phyloP scores from a whole-genome alignment of 2,888 invertebrate genomes.

The Tetragnatha montana region DNA sequence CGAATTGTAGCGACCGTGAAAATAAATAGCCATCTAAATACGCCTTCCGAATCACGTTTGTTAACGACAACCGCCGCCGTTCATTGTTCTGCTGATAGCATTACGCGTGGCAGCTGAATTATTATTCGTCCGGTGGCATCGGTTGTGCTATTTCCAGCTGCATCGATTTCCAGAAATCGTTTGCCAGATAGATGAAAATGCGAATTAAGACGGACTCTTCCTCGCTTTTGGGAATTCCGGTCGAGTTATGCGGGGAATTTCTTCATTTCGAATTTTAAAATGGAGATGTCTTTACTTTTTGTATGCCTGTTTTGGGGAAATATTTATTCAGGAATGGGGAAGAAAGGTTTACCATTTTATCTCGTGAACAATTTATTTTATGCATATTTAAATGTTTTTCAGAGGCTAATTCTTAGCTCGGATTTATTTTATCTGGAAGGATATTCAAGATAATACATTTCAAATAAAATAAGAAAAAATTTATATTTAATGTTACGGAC shows the following conservation, averaged over 20 bases:
- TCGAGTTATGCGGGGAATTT: background rate
- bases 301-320: no score
- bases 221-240: background rate
- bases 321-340: no score
- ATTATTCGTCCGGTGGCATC: constrained; percentile 18
- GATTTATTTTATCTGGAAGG: no score
- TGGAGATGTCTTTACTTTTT: background rate
- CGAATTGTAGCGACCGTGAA: constrained; percentile 25
- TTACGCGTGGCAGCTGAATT: constrained; percentile 21
- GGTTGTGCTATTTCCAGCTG: constrained; percentile 1
- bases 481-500: no score
- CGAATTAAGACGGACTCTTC: background rate
- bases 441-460: no score
- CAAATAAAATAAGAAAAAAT: no score
- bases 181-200: background rate
- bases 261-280: background rate
- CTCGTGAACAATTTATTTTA: no score
- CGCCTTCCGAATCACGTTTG: constrained; percentile 18
- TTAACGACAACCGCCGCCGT: background rate
- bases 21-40: constrained; percentile 21
- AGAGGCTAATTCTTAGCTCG: no score
- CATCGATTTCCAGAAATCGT: constrained; percentile 28
- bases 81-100: constrained; percentile 29
- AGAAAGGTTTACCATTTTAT: no score
- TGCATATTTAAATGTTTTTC: no score